Base-by-base conservation (phyloP, 2,113 vertebrate species). In the Laterallus jamaicensis region DNA sequence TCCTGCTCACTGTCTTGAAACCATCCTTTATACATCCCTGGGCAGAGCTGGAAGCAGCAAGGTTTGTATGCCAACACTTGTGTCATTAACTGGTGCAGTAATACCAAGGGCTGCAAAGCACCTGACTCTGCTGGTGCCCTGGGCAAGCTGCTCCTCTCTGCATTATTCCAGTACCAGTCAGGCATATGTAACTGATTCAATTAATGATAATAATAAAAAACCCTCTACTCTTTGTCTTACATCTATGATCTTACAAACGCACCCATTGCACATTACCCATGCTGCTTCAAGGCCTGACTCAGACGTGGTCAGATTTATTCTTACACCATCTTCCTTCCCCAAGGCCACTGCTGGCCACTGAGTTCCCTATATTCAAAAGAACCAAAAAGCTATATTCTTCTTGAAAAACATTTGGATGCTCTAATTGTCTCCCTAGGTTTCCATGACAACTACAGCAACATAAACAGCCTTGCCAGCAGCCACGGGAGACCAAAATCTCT, bases 361-460 rank as follows among this genome's bases (percentile, higher is more conserved):
- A 37, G 58, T 20, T 86, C 50, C 84, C 62, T 40, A 81, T 12
- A 59, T 59, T 83, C 56, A 81, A 77, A 80, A 88, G 74, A 89
- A 67, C 37, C 31, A 77, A 88, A 94, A 84, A 0, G 12, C 21
- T 88, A 69, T 67, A 91, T 60, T 92, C 85, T 75, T 74, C 83
- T 73, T 89, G 90, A 95, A 92, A 93, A 95, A 91, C 87, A 85
- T 85, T 85, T 82, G 82, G 94, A 94, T 1, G 18, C 76, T 92
- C 83, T 95, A 84, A 95, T 92, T 96, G 92, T 89, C 92, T 95
- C 79, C 59, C 74, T 39, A 50, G 22, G 96, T 97, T 96, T 92
- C 97, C 74, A 97, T 95, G 92, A 82, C 96, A 93, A 95, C 95
- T 70, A 40, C 77, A 89, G 86, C 92, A 96, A 92, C 64, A 96